Evolutionary conservation across 2,113 vertebrate species (phyloP), one percentile per base, ranked within the genome.

Genomic region (Silurus asotus): DNA sequence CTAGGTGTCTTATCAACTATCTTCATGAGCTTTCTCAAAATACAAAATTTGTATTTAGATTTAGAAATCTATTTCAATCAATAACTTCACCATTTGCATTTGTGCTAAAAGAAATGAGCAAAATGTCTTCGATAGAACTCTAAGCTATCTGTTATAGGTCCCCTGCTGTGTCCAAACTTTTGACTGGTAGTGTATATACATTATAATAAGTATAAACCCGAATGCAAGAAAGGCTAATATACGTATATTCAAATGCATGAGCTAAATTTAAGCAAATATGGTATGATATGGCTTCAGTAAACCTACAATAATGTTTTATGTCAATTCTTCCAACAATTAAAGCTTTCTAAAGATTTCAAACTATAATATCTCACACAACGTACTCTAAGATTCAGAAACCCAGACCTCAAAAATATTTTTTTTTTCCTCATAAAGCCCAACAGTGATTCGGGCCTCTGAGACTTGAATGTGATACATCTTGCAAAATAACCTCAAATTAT

Each of bases 381-480:
- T 76, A 80, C 84, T 69, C 61, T 62, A 65, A 55, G 51, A 74
- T 81, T 59, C 64, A 48, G 49, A 55, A 74, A 23, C 19, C 37
- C 64, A 61, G 81, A 86, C 69, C 81, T 59, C 62, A 65, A 55
- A 65, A 67, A 61, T 8, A 77, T 28, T 61, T 96, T 97, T 96
- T 96, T 96, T 97, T 96, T 96, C 48, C 48, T 48, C 95, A 96
- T 92, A 96, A 96, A 96, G 95, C 96, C 95, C 94, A 95, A 95
- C 92, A 96, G 96, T 98, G 97, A 97, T 96, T 88, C 96, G 97
- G 97, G 97, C 96, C 97, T 94, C 96, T 96, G 96, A 98, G 96
- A 98, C 97, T 98, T 99, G 97, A 99, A 99, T 98, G 97, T 98
- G 97, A 98, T 97, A 96, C 97, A 97, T 97, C 97, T 99, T 97